Conservation (phyloP, 2,888 invertebrate genomes). For the Diaphora mendica region DNA sequence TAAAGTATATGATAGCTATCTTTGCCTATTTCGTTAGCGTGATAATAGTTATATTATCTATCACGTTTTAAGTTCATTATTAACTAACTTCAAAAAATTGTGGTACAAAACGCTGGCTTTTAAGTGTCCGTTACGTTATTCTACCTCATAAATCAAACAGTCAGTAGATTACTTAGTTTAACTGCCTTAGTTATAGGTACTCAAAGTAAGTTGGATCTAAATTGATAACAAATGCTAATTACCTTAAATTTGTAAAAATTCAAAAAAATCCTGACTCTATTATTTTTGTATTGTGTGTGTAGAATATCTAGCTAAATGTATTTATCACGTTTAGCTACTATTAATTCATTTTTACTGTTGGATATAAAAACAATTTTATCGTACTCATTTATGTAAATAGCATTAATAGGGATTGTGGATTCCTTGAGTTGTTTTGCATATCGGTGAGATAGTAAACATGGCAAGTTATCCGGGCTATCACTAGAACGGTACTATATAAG, state of each 20-base stretch:
- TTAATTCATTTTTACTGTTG: not conserved
- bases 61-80: not conserved
- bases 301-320: too few relatives aligned
- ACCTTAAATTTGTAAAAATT: not conserved
- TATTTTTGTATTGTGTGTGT: not conserved
- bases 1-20: constrained; percentile 12
- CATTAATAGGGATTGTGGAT: not conserved
- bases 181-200: not conserved
- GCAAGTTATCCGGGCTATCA: not conserved
- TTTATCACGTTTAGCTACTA: not conserved
- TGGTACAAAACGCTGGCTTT: not conserved
- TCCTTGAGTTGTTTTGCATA: not conserved
- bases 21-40: not conserved
- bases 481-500: not conserved
- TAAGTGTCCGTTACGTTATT: not conserved
- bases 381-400: not conserved
- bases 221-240: too few relatives aligned
- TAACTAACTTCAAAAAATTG: not conserved
- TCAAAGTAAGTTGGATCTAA: not conserved
- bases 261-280: not conserved
- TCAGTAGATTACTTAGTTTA: not conserved
- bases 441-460: not conserved
- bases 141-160: too few relatives aligned
- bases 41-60: not conserved
- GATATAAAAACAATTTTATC: not conserved